Evolutionary conservation across 2,113 vertebrate genomes (phyloP), one percentile per base, ranked within the genome.

Genomic region (Mus pahari): DNA sequence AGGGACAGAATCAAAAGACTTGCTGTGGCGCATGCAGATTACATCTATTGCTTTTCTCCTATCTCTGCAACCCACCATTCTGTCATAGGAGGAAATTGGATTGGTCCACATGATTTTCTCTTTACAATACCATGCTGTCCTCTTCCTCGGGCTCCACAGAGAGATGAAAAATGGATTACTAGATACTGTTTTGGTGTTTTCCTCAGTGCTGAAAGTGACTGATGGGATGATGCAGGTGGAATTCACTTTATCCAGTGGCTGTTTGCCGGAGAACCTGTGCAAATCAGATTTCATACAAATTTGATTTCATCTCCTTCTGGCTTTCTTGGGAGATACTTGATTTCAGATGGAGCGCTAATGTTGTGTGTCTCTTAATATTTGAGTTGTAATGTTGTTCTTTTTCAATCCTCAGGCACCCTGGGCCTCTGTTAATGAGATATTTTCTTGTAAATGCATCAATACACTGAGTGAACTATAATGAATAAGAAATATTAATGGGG

Each of bases 31-130:
- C 96, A 77, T 70, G 86, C 31, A 96, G 91, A 98, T 97, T 97
- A 71, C 97, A 98, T 98, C 95, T 96, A 97, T 94, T 97, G 93
- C 91, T 97, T 97, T 94, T 86, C 93, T 92, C 87, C 94, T 96
- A 96, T 97, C 96, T 95, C 92, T 53, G 92, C 83, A 95, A 74
- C 96, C 92, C 95, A 91, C 95, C 95, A 93, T 82, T 96, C 95
- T 96, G 90, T 97, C 95, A 96, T 89, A 97, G 82, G 89, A 97
- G 89, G 87, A 97, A 96, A 98, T 14, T 91, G 92, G 96, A 96
- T 96, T 96, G 90, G 88, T 73, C 88, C 95, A 77, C 73, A 89
- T 0, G 22, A 94, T 94, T 96, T 97, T 91, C 92, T 90, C 87
- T 81, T 97, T 82, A 89, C 73, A 97, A 75, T 93, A 86, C n/a